Base-by-base conservation (phyloP, 2,888 invertebrate genomes). In the Athalia rosae region DNA sequence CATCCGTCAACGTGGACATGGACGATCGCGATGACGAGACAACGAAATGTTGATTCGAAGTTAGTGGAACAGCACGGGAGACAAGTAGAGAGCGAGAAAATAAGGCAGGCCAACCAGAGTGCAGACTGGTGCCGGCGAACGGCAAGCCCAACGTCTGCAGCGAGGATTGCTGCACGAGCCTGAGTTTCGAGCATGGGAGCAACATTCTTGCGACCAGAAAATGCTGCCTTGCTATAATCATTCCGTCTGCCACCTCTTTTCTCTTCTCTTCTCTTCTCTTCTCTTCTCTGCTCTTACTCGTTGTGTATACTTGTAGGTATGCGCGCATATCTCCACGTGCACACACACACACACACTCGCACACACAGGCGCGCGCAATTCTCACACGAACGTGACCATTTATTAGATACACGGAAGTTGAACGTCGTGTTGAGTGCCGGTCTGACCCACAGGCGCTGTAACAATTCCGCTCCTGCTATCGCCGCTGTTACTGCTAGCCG, bases 41-140 rank as follows among this genome's bases (percentile, higher is more conserved):
- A 58, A 71, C 53, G 58, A 58, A 71, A 58, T 45, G 71, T n/a
- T 45, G 71, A 71, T 71, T 58, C 58, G 43, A 58, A 56, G 58
- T 58, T 71, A 71, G 71, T 71, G 71, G 71, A 71, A 71, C 71
- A 71, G 56, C 71, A 71, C n/a, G 58, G 71, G 58, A 43, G 71
- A 71, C 43, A 28, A 71, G 43, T 58, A 64, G 58, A 43, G 45
- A 58, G 5, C 58, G 45, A 71, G 71, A 67, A 50, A 67, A 53
- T 50, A 28, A 53, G 50, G 28, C 67, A 50, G 66, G 43, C 66
- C 50, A 48, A 13, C 15, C 47, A 11, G 15, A 28, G n/a, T n/a
- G 41, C 64, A 64, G 64, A 64, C 45, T 64, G 45, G 64, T n/a
- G n/a, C 15, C 47, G 48, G 41, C 61, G 41, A 61, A 41, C 61